These are phyloP conservation scores for Neodontobutis hainanensis DNA, from an alignment of 2,113 vertebrate species.

Conservation along the genomic window DNA sequence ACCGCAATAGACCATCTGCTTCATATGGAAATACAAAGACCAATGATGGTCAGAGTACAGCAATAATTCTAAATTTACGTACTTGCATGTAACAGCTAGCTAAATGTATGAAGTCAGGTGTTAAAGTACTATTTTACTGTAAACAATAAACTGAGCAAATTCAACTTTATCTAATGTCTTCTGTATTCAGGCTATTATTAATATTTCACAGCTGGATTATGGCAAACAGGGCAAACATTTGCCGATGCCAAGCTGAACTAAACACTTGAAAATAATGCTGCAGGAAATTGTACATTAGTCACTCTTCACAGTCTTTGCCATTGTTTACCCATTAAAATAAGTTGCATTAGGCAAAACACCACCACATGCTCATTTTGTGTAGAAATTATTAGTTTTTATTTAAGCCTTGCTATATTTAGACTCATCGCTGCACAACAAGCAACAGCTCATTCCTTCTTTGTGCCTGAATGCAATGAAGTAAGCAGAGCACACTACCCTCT, in stretches of 20 bases:
- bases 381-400: neutral
- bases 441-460: neutral
- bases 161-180: neutral
- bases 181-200: neutral
- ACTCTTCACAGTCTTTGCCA: neutral
- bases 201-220: neutral
- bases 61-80: neutral
- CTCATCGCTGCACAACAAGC: neutral
- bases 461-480: neutral
- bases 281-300: conserved; percentile 15
- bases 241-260: neutral
- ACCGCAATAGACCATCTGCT: conserved; percentile 17
- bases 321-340: neutral
- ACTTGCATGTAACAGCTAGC: too few relatives aligned
- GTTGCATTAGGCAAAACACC: neutral
- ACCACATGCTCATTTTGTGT: neutral
- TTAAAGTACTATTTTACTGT: too few relatives aligned
- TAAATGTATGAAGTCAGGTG: too few relatives aligned
- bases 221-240: neutral
- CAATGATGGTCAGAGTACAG: conserved; percentile 13
- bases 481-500: neutral
- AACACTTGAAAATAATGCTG: neutral
- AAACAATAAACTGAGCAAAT: neutral
- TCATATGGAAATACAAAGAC: neutral
- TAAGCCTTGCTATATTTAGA: neutral